Conservation (phyloP, 2,888 invertebrate species). For the Nomada goodeniana region DNA sequence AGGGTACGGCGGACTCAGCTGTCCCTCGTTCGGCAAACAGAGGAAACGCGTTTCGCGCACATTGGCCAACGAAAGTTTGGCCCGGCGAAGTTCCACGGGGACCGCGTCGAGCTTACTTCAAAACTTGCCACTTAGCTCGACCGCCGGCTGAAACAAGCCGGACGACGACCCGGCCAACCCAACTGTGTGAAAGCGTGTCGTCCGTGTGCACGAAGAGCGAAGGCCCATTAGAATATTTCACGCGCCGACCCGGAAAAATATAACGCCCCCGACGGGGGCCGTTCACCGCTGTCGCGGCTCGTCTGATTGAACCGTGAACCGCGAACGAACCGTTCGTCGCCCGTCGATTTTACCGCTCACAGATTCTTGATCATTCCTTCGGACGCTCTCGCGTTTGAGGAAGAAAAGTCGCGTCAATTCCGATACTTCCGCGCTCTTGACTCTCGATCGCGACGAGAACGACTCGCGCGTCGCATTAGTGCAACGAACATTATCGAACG, state of each 20-base stretch:
- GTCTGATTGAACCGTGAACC: neutral
- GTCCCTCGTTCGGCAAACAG: constrained; percentile 39
- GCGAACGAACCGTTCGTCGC: no score
- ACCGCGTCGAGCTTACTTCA: constrained; percentile 70
- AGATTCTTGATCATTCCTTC: neutral
- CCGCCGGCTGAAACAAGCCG: constrained; percentile 51
- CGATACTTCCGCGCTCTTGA: no score
- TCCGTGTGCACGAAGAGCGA: constrained; percentile 45
- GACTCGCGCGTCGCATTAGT: no score
- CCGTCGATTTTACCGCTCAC: neutral
- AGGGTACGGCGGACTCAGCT: constrained; percentile 13
- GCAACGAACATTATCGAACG: no score
- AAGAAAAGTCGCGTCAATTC: no score
- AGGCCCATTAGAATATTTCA: constrained; percentile 60
- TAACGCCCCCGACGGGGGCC: neutral
- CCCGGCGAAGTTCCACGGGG: constrained; percentile 52
- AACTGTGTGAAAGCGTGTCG: constrained; percentile 57
- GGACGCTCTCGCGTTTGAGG: no score
- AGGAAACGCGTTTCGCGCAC: constrained; percentile 42
- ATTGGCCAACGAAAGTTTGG: constrained; percentile 52
- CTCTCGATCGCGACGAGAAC: no score
- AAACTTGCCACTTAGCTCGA: constrained; percentile 75
- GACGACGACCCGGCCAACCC: no score
- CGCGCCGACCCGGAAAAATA: constrained; percentile 52
- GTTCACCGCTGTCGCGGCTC: constrained; percentile 4